Evolutionary conservation across 2,888 invertebrate species (phyloP).

Genomic region (Julus scandinavius): DNA sequence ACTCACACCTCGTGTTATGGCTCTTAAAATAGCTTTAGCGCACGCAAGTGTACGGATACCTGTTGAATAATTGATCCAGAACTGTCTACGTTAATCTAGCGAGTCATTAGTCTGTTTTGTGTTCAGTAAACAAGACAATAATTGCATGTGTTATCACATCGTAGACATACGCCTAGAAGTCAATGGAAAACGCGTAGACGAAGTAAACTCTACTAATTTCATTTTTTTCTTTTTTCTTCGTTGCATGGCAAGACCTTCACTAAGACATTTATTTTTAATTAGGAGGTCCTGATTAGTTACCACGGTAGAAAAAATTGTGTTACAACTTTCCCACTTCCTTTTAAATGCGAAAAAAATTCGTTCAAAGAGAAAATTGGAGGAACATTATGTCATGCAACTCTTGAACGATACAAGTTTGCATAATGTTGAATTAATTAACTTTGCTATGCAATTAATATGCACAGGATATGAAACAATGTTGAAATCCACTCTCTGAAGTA

Average conservation of each 20-base stretch:
- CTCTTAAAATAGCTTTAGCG: conserved; percentile 20
- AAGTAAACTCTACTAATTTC: neutral
- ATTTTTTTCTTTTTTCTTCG: neutral
- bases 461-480: neutral
- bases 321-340: neutral
- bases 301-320: neutral
- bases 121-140: conserved; percentile 22
- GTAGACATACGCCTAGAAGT: neutral
- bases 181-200: neutral
- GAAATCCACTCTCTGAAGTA: neutral
- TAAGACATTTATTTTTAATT: conserved; percentile 20
- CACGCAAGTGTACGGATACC: conserved; percentile 21
- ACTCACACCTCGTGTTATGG: neutral
- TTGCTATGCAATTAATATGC: neutral
- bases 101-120: conserved; percentile 28
- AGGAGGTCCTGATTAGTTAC: neutral
- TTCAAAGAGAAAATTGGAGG: neutral
- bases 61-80: conserved; percentile 18
- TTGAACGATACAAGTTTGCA: neutral
- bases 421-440: neutral
- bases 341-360: neutral
- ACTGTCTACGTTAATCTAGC: conserved; percentile 1
- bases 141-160: conserved; percentile 13
- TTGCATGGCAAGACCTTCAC: neutral
- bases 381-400: neutral